Conservation (phyloP, 2,797 vertebrate species). For the Enteromius mattozi region DNA sequence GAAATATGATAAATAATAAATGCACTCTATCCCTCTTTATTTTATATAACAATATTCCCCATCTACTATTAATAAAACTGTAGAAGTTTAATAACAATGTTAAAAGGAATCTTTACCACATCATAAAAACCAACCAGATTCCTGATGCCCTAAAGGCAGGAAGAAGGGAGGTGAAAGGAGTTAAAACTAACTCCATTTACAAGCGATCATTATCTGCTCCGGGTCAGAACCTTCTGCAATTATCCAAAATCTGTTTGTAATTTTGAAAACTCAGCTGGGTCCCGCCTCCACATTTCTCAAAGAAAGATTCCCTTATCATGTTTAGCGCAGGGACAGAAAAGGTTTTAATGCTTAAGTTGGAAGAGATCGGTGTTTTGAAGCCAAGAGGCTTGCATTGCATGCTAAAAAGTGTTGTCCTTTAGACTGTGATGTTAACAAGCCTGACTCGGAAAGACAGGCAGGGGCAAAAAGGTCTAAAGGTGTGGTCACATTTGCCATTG, state of each 20-base stretch:
- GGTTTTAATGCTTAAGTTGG: conserved; percentile 48
- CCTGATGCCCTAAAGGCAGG: conserved; percentile 47
- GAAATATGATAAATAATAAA: conserved; percentile 36
- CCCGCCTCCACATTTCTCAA: conserved; percentile 39
- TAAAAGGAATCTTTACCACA: conserved; percentile 30
- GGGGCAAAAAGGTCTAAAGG: conserved; percentile 18
- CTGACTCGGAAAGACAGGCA: conserved; percentile 2
- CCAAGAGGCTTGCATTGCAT: conserved; percentile 33
- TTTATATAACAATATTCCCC: conserved; percentile 37
- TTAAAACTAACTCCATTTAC: conserved; percentile 46
- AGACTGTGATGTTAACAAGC: not conserved
- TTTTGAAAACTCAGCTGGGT: conserved; percentile 53
- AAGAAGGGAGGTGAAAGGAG: conserved; percentile 45
- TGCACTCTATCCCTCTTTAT: conserved; percentile 11
- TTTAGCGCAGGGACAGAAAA: conserved; percentile 23
- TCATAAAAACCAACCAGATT: conserved; percentile 41
- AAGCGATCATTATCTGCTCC: conserved; percentile 56
- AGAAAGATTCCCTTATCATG: conserved; percentile 41
- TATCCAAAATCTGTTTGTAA: conserved; percentile 58
- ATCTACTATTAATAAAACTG: conserved; percentile 30
- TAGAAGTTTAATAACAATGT: conserved; percentile 51
- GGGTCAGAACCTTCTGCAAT: conserved; percentile 56
- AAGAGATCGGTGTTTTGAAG: conserved; percentile 39
- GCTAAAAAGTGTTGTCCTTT: conserved; percentile 51
- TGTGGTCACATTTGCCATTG: not conserved